Evolutionary conservation across 1,140 invertebrate species (phyloP), one percentile per base, ranked within the genome.

Genomic region (Panagrolaimus sp.): DNA sequence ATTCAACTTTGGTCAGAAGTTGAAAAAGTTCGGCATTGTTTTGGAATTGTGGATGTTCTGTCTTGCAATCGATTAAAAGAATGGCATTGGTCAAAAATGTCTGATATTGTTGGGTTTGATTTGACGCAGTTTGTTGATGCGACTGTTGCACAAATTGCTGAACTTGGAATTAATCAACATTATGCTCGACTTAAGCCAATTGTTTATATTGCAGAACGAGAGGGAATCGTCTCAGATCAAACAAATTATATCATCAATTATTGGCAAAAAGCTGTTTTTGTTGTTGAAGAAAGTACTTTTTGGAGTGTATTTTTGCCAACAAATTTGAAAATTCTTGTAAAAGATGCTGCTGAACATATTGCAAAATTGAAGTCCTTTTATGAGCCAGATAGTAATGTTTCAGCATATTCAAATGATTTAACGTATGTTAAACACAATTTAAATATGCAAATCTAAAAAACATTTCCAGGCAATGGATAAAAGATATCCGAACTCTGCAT

Each of bases 81-180:
- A 24, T 44, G 74, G 43, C 73, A 74, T 43, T 76, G 74, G 74
- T 17, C 75, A 43, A 75, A 72, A 63, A 74, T 74, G 68, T 77
- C 69, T 3, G 74, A 74, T 14, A 74, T 74, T 47, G 74, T 72
- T 15, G 74, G 74, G 0, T 48, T 74, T 24, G 64, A 74, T 32
- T 38, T 74, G 10, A 44, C 48, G 2, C 46, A 45, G 15, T 76
- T 75, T 47, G 74, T 48, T 4, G 77, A 74, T 67, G 73, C 73
- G 48, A 76, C 73, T 15, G 65, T 76, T 55, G 67, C 55, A 26
- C 43, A 74, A 63, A 63, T 74, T 26, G 17, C 21, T 47, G 68
- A 74, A 28, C 73, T 74, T 12, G 55, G 72, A 28, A 55, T 74
- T 15, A 76, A 74, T 38, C 43, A 28, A 26, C 70, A 76, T 43